Evolutionary conservation across 2,888 invertebrate genomes (phyloP).

Genomic region (Patella ulyssiponensis): DNA sequence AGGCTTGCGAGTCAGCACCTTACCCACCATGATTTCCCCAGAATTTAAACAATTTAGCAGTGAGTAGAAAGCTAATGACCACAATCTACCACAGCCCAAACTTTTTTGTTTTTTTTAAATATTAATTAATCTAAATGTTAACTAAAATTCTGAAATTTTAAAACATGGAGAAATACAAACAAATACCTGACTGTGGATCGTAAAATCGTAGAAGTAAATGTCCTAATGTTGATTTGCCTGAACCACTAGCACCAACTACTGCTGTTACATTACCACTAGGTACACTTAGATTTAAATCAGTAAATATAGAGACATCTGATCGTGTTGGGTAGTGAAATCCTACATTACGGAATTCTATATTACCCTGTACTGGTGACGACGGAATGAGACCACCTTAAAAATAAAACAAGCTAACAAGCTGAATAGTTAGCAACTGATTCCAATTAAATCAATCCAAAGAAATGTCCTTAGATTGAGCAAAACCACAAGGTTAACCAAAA

Average conservation of each 20-base stretch:
- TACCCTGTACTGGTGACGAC: conserved; percentile 77
- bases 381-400: conserved; percentile 79
- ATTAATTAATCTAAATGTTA: too few relatives aligned
- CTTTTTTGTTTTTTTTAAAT: too few relatives aligned
- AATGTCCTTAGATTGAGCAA: too few relatives aligned
- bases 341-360: conserved; percentile 83
- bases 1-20: too few relatives aligned
- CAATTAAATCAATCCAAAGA: too few relatives aligned
- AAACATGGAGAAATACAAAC: not conserved
- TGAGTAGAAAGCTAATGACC: too few relatives aligned
- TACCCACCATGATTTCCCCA: too few relatives aligned
- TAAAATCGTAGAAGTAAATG: conserved; percentile 86
- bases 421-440: not conserved
- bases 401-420: not conserved
- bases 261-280: conserved; percentile 82
- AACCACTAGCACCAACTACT: conserved; percentile 92
- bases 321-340: conserved; percentile 82
- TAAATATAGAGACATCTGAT: conserved; percentile 77
- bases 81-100: too few relatives aligned
- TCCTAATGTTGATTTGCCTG: conserved; percentile 94
- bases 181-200: conserved; percentile 79
- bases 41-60: too few relatives aligned
- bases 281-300: conserved; percentile 79
- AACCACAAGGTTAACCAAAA: too few relatives aligned
- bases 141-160: too few relatives aligned